phyloP scores from a whole-genome alignment of 2,888 invertebrate species.

The Apotomis capreana region DNA sequence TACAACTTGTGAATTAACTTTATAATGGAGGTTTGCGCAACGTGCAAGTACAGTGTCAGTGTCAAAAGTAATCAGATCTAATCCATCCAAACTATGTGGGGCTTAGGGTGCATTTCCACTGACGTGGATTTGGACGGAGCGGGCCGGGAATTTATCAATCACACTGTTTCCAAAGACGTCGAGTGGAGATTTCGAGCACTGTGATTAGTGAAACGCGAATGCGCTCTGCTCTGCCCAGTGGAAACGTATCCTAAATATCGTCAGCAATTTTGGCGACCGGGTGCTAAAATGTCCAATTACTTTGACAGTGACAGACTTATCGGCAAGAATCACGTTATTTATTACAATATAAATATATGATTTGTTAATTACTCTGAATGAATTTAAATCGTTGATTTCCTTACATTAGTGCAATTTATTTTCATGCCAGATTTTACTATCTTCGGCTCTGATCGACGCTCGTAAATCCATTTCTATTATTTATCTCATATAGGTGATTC shows the following conservation, averaged over 20 bases:
- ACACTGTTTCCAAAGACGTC: no score
- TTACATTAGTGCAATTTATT: conserved; percentile 22
- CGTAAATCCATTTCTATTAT: conserved; percentile 1
- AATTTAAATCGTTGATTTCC: conserved; percentile 2
- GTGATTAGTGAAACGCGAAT: no score
- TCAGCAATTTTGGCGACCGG: no score
- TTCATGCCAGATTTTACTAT: conserved; percentile 23
- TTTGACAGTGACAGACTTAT: neutral
- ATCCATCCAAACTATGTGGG: no score
- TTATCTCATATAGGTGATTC: no score
- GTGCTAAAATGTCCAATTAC: neutral
- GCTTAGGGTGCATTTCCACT: no score
- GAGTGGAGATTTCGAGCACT: no score
- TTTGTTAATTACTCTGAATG: conserved; percentile 15
- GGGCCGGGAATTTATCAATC: no score
- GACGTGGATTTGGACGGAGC: no score
- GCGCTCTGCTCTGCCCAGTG: no score
- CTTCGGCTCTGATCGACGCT: neutral
- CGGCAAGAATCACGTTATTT: conserved; percentile 1
- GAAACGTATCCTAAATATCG: no score
- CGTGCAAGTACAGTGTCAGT: neutral
- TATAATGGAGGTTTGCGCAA: neutral
- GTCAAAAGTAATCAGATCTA: no score
- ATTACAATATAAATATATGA: conserved; percentile 1
- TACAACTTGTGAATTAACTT: neutral